A percentile compares a stretch with the other conserved stretches of the same genome.
Evolutionary conservation across 2,888 invertebrate species (phyloP).

Genomic region (Synergus japonicus): DNA sequence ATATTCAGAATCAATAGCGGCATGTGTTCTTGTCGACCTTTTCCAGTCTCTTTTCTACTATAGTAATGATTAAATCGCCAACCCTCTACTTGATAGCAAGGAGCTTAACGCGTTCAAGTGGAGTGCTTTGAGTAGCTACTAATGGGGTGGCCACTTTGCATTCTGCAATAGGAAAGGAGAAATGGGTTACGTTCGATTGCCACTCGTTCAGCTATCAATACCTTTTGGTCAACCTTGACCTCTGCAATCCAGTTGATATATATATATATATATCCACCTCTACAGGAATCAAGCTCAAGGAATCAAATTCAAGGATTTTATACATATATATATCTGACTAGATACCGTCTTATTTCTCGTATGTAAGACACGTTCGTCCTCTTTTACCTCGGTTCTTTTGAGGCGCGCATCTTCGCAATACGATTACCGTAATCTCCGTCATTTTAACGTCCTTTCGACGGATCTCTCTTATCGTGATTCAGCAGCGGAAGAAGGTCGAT

Average conservation of each 20-base stretch:
- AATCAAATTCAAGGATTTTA: background rate
- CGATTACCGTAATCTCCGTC: conserved; percentile 62
- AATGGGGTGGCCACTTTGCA: conserved; percentile 59
- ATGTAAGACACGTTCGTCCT: conserved; percentile 32
- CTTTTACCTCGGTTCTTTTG: conserved; percentile 46
- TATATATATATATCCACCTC: background rate
- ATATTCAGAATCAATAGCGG: too few species aligned
- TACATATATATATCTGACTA: background rate
- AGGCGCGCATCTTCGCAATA: conserved; percentile 64
- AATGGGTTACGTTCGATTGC: conserved; percentile 50
- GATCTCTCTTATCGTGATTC: conserved; percentile 45
- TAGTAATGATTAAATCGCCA: background rate
- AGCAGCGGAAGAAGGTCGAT: conserved; percentile 33
- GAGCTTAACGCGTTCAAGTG: conserved; percentile 50
- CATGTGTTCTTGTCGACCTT: background rate
- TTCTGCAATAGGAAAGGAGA: conserved; percentile 51
- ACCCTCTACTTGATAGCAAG: conserved; percentile 23
- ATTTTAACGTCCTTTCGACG: conserved; percentile 46
- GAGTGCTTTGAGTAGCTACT: conserved; percentile 56
- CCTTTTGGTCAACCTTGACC: background rate
- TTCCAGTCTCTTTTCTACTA: background rate
- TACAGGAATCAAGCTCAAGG: background rate
- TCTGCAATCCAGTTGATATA: background rate
- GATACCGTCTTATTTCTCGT: background rate
- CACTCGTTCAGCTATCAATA: conserved; percentile 43